Base-by-base conservation (phyloP, 2,113 vertebrate genomes). In the Bubalus kerabau region DNA sequence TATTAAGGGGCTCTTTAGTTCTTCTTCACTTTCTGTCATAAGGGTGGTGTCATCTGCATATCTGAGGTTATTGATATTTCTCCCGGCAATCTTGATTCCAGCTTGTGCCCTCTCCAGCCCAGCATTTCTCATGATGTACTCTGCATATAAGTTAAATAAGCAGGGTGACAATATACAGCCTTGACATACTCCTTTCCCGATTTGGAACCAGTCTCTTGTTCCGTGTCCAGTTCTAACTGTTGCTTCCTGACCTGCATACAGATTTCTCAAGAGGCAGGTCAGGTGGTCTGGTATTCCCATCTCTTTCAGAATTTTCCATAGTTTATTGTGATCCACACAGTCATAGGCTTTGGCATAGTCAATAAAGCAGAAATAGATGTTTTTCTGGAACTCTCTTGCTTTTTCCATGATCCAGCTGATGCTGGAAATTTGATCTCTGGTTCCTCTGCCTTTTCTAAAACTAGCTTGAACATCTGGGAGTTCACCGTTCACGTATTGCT, bases 401-500 rank as follows among this genome's bases (percentile, higher is more conserved):
- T 64, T 64, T 64, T 64, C 1, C 1, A 64, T 64, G 62, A n/a
- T n/a, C 30, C 62, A 64, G 15, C 3, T 0, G 30, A 17, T n/a
- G 15, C 4, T 64, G 30, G 62, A 7, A 64, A 64, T 17, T 64
- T n/a, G 30, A n/a, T 4, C 57, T 59, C 30, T 64, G 62, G 7
- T n/a, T 64, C 62, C 30, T 64, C 7, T 64, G 30, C 30, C 30
- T 64, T 64, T 14, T n/a, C 30, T 64, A 64, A 64, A 64, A 17
- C 15, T 7, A 64, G 62, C 30, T n/a, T 64, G 62, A 64, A 64
- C 30, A n/a, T 64, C 62, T 4, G 7, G 62, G 3, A n/a, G 7
- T n/a, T 64, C 15, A 64, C 30, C 0, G 0, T 64, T 64, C 62
- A n/a, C 1, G 0, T 9, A 64, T 16, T 64, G 30, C 6, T 64